phyloP scores from a whole-genome alignment of 2,888 invertebrate genomes.

The Andrena minutula region DNA sequence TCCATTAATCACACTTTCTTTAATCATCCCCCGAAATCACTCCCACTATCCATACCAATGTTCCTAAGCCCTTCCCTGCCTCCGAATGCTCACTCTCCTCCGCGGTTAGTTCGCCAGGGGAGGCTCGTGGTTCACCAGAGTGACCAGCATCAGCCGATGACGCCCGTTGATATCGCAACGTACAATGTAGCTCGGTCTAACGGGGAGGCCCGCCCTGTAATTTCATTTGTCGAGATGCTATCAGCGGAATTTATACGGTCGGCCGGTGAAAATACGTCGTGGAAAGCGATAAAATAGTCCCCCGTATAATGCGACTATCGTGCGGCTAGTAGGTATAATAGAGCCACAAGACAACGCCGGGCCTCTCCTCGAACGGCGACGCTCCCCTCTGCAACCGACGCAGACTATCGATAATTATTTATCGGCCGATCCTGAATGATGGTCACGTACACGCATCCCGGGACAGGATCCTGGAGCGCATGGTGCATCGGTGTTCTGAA shows the following conservation, averaged over 20 bases:
- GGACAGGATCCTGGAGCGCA: conserved; percentile 43
- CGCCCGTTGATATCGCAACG: conserved; percentile 51
- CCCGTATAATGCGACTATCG: conserved; percentile 45
- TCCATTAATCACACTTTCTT: no score
- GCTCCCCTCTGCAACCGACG: conserved; percentile 12
- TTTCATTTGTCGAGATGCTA: conserved; percentile 74
- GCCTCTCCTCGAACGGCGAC: not conserved
- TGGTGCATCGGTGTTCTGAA: conserved; percentile 61
- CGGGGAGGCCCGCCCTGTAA: conserved; percentile 65
- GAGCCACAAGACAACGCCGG: conserved; percentile 17
- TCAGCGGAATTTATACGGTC: conserved; percentile 69
- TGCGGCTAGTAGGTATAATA: conserved; percentile 50
- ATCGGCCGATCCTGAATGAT: conserved; percentile 77
- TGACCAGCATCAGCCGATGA: conserved; percentile 56
- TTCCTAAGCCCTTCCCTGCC: not conserved
- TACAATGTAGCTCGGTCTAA: conserved; percentile 56
- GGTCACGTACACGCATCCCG: conserved; percentile 75
- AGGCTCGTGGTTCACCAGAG: conserved; percentile 27
- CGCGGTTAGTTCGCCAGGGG: not conserved
- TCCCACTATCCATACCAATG: no score
- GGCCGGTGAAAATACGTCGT: conserved; percentile 66
- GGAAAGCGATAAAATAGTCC: conserved; percentile 68
- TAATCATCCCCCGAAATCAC: no score
- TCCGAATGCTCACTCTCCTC: not conserved
- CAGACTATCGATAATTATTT: conserved; percentile 78